Percentiles rank a stretch among this genome's conserved stretches.
Evolutionary conservation across 2,797 vertebrate species (phyloP).

Genomic region (Coregonus sp.): DNA sequence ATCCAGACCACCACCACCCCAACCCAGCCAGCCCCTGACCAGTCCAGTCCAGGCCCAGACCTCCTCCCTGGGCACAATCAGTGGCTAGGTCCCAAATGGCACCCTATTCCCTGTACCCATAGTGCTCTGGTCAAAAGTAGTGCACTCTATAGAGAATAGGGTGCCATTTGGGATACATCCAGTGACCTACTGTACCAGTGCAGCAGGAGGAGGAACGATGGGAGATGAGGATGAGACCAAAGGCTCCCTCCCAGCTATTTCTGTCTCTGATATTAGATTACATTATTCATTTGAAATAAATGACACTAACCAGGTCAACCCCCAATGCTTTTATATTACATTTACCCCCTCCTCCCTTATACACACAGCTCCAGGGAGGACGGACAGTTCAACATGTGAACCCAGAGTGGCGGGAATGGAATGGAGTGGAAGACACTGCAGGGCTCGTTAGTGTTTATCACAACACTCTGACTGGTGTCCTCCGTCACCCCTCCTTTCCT

Average conservation of each 20-base stretch:
- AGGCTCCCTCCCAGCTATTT: slow-evolving; percentile 56
- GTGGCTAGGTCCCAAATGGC: too few species aligned
- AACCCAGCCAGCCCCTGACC: neutral
- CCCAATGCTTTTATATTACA: slow-evolving; percentile 64
- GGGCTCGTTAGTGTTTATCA: neutral
- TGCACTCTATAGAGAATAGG: neutral
- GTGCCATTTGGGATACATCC: too few species aligned
- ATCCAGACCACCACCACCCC: neutral
- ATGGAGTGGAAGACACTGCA: neutral
- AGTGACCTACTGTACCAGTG: neutral
- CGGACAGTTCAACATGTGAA: neutral
- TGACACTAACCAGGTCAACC: slow-evolving; percentile 63
- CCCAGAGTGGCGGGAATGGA: neutral
- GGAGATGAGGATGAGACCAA: slow-evolving; percentile 24
- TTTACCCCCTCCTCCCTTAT: slow-evolving; percentile 55
- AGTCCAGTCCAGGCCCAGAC: neutral
- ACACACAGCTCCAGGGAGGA: neutral
- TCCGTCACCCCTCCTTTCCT: neutral
- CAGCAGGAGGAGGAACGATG: neutral
- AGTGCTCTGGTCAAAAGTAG: neutral
- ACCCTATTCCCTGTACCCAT: too few species aligned
- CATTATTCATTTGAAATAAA: slow-evolving; percentile 76
- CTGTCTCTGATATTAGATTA: slow-evolving; percentile 70
- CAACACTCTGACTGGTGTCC: neutral
- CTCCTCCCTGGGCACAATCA: too few species aligned